These are phyloP conservation scores for Antechinus stuartii DNA, from an alignment of 2,113 vertebrate species.

Conservation along the genomic window DNA sequence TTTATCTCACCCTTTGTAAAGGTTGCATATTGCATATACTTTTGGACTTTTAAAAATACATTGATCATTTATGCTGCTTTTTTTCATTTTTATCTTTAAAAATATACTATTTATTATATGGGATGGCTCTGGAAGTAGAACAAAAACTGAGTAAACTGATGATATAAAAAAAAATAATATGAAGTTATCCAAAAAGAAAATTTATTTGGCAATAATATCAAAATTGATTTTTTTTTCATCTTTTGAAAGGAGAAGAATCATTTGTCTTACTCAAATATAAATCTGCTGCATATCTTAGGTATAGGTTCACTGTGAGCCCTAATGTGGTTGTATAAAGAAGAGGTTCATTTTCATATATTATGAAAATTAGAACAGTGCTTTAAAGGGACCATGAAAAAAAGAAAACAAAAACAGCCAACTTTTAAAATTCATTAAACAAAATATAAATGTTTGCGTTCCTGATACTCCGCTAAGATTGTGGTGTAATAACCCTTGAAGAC, in stretches of 20 bases:
- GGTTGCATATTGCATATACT: no score
- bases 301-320: not conserved
- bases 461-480: not conserved
- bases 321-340: not conserved
- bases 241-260: constrained; percentile 34
- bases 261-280: not conserved
- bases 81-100: no score
- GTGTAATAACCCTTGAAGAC: not conserved
- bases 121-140: no score
- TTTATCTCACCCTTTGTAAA: not conserved
- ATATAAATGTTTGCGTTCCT: not conserved
- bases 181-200: not conserved
- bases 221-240: not conserved
- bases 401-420: not conserved
- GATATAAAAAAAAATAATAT: not conserved
- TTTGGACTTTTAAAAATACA: no score
- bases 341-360: not conserved
- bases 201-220: constrained; percentile 4
- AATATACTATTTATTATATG: no score
- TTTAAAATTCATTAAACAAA: not conserved
- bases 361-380: not conserved
- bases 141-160: not conserved
- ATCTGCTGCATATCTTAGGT: not conserved
- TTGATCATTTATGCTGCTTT: no score
- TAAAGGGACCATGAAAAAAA: not conserved